Conservation (phyloP, 1,140 invertebrate species). For the Mercenaria mercenaria region DNA sequence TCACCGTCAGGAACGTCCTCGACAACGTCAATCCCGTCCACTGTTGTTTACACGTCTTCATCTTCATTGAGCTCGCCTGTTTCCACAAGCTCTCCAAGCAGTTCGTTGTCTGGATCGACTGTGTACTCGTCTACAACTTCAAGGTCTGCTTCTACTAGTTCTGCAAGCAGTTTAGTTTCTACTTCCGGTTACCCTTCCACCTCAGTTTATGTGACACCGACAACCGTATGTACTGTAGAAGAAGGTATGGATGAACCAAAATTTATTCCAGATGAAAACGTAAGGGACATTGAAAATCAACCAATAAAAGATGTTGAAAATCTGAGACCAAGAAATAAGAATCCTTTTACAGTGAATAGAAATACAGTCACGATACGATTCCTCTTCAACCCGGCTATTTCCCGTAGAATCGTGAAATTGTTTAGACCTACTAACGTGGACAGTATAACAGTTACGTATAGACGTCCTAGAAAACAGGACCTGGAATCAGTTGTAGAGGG, state of each 20-base stretch:
- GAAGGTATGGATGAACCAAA: constrained; percentile 42
- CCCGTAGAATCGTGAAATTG: background rate
- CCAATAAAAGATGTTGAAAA: background rate
- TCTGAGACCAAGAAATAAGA: background rate
- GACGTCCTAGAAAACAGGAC: background rate
- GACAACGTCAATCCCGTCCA: background rate
- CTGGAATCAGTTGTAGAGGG: background rate
- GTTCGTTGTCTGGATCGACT: background rate
- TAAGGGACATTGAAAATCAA: background rate
- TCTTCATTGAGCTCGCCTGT: too few species aligned
- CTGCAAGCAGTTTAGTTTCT: background rate
- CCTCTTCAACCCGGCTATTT: background rate
- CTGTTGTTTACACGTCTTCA: too few species aligned
- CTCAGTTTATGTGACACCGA: background rate
- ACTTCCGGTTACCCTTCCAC: background rate
- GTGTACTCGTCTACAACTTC: background rate
- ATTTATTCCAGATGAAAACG: constrained; percentile 27
- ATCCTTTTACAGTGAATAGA: background rate
- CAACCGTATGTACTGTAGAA: background rate
- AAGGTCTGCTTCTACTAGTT: background rate
- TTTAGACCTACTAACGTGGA: background rate
- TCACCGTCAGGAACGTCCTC: background rate
- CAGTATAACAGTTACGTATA: background rate
- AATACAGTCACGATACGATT: background rate
- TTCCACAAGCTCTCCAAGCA: background rate